Evolutionary conservation across 2,888 invertebrate genomes (phyloP).

Genomic region (Coremacera marginata): DNA sequence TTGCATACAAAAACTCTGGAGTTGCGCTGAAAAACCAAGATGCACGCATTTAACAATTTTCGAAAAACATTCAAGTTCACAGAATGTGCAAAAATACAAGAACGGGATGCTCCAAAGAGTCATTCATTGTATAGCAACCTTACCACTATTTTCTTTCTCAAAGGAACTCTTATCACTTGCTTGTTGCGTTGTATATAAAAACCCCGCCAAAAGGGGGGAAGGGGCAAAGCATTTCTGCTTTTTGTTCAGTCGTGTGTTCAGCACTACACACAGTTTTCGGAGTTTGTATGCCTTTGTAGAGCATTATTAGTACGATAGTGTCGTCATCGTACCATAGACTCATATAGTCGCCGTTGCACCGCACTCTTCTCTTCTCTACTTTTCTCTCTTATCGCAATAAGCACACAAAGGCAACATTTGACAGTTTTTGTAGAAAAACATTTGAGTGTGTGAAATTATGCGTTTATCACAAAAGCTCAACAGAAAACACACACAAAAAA

Average conservation of each 20-base stretch:
- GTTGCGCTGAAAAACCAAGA: background rate
- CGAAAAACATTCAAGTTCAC: background rate
- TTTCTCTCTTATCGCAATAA: constrained; percentile 6
- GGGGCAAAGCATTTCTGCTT: background rate
- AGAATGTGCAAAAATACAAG: background rate
- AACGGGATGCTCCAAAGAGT: background rate
- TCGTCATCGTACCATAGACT: constrained; percentile 11
- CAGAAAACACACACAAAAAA: constrained; percentile 10
- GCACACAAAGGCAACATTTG: constrained; percentile 22
- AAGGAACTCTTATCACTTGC: background rate
- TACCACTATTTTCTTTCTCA: background rate
- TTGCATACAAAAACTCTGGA: background rate
- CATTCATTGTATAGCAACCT: background rate
- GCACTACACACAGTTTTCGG: background rate
- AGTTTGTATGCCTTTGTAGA: background rate
- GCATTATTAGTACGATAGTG: background rate
- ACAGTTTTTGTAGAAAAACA: constrained; percentile 16
- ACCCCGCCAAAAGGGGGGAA: background rate
- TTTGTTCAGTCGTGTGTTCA: background rate
- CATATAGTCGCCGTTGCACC: constrained; percentile 7
- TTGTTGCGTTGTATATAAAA: background rate
- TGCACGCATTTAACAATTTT: background rate
- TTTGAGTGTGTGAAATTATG: constrained; percentile 41
- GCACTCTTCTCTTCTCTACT: too few species aligned
- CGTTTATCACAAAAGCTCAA: constrained; percentile 40